Evolutionary conservation across 2,888 invertebrate species (phyloP).

Genomic region (Galerucella pusilla): DNA sequence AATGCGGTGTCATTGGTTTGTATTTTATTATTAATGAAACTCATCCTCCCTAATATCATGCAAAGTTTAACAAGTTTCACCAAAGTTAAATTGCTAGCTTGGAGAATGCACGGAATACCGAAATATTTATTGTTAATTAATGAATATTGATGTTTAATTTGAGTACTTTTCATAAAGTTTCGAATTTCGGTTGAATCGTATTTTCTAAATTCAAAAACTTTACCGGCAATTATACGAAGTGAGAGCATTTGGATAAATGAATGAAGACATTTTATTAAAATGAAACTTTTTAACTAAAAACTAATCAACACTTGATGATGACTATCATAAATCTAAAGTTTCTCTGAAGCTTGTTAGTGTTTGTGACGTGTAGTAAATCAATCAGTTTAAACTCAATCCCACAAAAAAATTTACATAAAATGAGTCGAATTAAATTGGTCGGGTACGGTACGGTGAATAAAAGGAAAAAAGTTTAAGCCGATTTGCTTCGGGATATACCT

Average conservation of each 20-base stretch:
- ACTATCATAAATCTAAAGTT: not conserved
- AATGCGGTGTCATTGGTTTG: not conserved
- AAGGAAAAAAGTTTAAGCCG: not conserved
- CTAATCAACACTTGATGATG: not conserved
- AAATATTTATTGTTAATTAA: conserved; percentile 18
- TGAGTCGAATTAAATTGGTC: not conserved
- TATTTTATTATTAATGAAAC: not conserved
- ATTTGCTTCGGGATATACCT: not conserved
- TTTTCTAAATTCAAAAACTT: too few species aligned
- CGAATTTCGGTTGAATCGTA: not conserved
- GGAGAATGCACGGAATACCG: not conserved
- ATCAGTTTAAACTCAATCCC: not conserved
- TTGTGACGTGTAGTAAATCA: not conserved
- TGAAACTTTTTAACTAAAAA: not conserved
- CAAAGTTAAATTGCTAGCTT: conserved; percentile 18
- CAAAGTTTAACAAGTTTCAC: conserved; percentile 10
- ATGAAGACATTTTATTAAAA: too few species aligned
- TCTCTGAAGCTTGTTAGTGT: not conserved
- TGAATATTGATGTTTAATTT: not conserved
- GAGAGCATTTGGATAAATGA: not conserved
- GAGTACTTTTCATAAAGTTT: not conserved
- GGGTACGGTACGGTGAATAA: not conserved
- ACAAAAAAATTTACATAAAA: not conserved
- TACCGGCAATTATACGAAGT: not conserved
- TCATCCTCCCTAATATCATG: not conserved